Percentiles rank a stretch among this genome's conserved stretches.
Evolutionary conservation across 2,888 invertebrate species (phyloP).

Genomic region (Fabriciana adippe): DNA sequence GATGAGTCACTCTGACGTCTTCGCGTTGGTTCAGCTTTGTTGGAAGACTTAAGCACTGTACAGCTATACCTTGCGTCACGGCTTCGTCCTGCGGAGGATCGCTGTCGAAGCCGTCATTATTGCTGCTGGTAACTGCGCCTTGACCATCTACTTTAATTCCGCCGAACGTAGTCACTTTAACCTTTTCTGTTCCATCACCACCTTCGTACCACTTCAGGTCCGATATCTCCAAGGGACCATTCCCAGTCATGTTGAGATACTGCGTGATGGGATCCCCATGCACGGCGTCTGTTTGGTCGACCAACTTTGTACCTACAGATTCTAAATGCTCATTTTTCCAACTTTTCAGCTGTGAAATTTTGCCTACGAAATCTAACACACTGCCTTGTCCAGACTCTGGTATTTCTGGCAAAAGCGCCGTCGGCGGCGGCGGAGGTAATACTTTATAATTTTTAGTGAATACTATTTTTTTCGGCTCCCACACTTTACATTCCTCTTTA

Average conservation of each 20-base stretch:
- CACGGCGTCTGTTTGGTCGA: conserved; percentile 71
- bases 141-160: conserved; percentile 68
- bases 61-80: conserved; percentile 73
- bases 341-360: conserved; percentile 71
- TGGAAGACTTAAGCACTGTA: conserved; percentile 83
- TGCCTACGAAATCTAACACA: conserved; percentile 72
- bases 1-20: conserved; percentile 82
- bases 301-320: conserved; percentile 70
- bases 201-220: conserved; percentile 76
- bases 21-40: conserved; percentile 70
- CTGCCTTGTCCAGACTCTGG: conserved; percentile 66
- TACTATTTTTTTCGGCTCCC: conserved; percentile 72
- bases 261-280: conserved; percentile 67
- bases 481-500: conserved; percentile 71
- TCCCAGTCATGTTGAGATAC: conserved; percentile 72
- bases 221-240: conserved; percentile 68
- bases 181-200: conserved; percentile 67
- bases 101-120: conserved; percentile 78
- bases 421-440: conserved; percentile 64
- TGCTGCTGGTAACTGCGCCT: conserved; percentile 63
- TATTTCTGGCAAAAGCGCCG: conserved; percentile 63
- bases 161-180: conserved; percentile 63
- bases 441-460: conserved; percentile 69
- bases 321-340: conserved; percentile 72
- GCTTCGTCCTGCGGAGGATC: conserved; percentile 71